Evolutionary conservation across 2,797 vertebrate genomes (phyloP).

Genomic region (Delichon dasypus): DNA sequence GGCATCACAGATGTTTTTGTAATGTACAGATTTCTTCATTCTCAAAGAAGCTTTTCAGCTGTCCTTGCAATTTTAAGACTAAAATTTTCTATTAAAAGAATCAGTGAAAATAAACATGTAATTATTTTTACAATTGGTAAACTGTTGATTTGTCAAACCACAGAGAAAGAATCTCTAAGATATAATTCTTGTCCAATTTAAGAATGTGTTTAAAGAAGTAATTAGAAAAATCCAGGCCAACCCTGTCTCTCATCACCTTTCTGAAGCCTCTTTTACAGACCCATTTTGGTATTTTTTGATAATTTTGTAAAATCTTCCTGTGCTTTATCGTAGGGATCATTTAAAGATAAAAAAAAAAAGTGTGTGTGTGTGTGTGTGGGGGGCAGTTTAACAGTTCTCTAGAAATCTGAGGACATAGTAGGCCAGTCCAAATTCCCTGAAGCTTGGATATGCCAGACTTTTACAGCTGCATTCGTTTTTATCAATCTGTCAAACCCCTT

Average conservation of each 20-base stretch:
- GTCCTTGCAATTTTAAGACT: constrained; percentile 69
- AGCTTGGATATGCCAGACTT: not conserved
- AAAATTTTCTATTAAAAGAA: constrained; percentile 77
- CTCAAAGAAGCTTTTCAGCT: constrained; percentile 68
- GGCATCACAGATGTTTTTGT: constrained; percentile 55
- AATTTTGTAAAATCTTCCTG: not conserved
- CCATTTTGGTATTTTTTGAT: not conserved
- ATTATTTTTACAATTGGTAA: constrained; percentile 76
- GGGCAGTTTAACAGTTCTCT: constrained; percentile 12
- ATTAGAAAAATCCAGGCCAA: not conserved
- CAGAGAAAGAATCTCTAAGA: constrained; percentile 59
- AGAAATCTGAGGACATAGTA: not conserved
- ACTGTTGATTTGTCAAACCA: constrained; percentile 72
- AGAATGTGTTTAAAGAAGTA: constrained; percentile 51
- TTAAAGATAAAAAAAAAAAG: constrained; percentile 17
- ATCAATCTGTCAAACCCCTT: constrained; percentile 28
- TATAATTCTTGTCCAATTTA: constrained; percentile 58
- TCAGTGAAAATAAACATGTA: constrained; percentile 74
- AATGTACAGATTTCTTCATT: constrained; percentile 47
- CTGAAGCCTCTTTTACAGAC: constrained; percentile 30
- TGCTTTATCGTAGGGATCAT: not conserved
- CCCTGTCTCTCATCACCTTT: not conserved
- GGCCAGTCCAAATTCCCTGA: not conserved
- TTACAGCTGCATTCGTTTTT: constrained; percentile 24
- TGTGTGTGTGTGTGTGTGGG: no score